Percentiles rank a stretch among this genome's conserved stretches.
Conservation (phyloP, 2,797 vertebrate species). For the Danio tinwini region DNA sequence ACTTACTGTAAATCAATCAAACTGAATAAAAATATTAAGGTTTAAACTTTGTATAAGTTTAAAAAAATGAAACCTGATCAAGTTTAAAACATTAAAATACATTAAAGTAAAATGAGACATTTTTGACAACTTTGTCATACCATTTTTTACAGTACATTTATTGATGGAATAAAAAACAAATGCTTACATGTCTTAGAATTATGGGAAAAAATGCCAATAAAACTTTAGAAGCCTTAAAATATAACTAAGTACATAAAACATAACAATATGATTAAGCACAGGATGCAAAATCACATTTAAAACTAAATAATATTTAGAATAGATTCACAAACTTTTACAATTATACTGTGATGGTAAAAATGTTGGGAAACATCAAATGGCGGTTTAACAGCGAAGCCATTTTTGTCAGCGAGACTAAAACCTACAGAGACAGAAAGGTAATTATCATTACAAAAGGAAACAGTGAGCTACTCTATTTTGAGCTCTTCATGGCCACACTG, state of each 20-base stretch:
- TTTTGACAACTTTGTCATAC: no score
- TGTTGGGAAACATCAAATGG: background rate
- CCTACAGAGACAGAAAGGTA: background rate
- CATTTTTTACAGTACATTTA: no score
- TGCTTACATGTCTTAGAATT: constrained; percentile 1
- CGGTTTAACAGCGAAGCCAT: no score
- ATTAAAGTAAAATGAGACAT: no score
- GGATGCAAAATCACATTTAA: background rate
- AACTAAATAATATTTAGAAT: background rate
- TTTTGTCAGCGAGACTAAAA: background rate
- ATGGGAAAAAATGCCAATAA: background rate
- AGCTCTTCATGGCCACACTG: background rate
- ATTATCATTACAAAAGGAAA: constrained; percentile 18
- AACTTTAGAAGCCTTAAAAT: constrained; percentile 6
- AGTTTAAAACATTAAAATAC: no score
- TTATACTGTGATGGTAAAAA: background rate
- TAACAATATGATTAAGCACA: background rate
- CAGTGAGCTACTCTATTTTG: background rate
- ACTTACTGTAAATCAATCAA: no score
- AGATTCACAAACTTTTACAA: background rate
- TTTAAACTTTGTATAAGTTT: no score
- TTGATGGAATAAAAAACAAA: no score
- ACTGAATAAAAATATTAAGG: no score
- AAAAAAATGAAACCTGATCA: no score
- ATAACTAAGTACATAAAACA: background rate